These are phyloP conservation scores for Hesperia comma DNA, from an alignment of 2,888 invertebrate species.

Conservation along the genomic window DNA sequence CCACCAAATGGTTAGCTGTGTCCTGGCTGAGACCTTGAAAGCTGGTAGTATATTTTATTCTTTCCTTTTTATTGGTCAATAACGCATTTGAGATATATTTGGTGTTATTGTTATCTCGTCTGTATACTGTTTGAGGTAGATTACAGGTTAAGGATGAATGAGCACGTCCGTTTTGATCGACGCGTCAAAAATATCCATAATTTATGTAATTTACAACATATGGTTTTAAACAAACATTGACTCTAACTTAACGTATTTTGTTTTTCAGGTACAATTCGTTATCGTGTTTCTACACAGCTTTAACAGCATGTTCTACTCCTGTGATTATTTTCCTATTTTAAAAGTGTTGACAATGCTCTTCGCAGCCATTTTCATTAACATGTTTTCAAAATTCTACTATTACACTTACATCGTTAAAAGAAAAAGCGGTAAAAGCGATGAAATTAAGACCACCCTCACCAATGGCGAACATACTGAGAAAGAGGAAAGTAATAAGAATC, in stretches of 20 bases:
- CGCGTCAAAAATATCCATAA: no score
- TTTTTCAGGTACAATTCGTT: constrained; percentile 86
- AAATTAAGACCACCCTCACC: not conserved
- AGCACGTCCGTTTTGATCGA: no score
- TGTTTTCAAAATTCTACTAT: constrained; percentile 89
- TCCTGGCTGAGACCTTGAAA: no score
- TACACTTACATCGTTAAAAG: not conserved
- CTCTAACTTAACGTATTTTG: constrained; percentile 39
- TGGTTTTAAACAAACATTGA: no score
- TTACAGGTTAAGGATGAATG: no score
- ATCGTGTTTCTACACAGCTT: constrained; percentile 86
- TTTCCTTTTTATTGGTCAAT: no score
- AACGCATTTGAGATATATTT: no score
- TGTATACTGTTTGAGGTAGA: no score
- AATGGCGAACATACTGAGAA: not conserved
- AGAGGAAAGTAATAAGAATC: not conserved
- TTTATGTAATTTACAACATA: no score
- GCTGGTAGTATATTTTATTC: no score
- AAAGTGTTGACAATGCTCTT: constrained; percentile 85
- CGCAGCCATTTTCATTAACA: constrained; percentile 86
- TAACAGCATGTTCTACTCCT: constrained; percentile 83
- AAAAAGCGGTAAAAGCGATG: not conserved
- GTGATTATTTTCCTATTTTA: constrained; percentile 86
- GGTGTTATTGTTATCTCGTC: no score
- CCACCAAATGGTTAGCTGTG: no score